These are phyloP conservation scores for Atherinosoma microstoma DNA, from an alignment of 2,797 vertebrate genomes.

Conservation along the genomic window DNA sequence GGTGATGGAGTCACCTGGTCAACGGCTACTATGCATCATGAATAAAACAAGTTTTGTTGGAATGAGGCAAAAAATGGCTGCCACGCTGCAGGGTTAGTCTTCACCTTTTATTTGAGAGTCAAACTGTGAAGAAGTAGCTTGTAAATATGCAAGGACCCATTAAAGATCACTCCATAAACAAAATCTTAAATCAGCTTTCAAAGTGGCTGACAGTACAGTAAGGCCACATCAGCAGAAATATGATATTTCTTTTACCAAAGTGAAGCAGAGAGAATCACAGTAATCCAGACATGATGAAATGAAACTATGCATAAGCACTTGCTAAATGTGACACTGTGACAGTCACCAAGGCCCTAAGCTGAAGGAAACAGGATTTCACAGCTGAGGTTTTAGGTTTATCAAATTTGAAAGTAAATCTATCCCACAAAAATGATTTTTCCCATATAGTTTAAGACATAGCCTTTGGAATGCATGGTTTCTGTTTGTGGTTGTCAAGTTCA, in stretches of 20 bases:
- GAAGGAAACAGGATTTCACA: constrained; percentile 60
- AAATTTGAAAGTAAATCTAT: constrained; percentile 43
- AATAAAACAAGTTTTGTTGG: not conserved
- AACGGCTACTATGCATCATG: not conserved
- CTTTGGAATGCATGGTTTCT: constrained; percentile 1
- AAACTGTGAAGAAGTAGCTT: not conserved
- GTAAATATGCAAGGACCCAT: not conserved
- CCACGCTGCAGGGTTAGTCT: not conserved
- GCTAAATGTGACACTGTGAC: constrained; percentile 40
- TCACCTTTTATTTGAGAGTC: not conserved
- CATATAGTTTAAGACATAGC: constrained; percentile 18
- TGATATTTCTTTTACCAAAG: constrained; percentile 17
- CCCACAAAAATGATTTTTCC: constrained; percentile 13
- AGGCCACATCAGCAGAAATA: not conserved
- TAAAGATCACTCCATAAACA: constrained; percentile 20
- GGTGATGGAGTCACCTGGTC: not conserved
- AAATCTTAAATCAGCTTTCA: constrained; percentile 8
- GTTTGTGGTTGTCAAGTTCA: constrained; percentile 16
- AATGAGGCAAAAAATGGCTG: not conserved
- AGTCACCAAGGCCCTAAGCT: constrained; percentile 49
- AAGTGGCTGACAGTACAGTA: not conserved
- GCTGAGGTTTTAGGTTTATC: constrained; percentile 52
- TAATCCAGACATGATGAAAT: constrained; percentile 43
- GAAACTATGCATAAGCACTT: constrained; percentile 39
- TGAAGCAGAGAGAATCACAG: constrained; percentile 25